Evolutionary conservation across 2,113 vertebrate species (phyloP), one percentile per base, ranked within the genome.

Genomic region (Isichthys henryi): DNA sequence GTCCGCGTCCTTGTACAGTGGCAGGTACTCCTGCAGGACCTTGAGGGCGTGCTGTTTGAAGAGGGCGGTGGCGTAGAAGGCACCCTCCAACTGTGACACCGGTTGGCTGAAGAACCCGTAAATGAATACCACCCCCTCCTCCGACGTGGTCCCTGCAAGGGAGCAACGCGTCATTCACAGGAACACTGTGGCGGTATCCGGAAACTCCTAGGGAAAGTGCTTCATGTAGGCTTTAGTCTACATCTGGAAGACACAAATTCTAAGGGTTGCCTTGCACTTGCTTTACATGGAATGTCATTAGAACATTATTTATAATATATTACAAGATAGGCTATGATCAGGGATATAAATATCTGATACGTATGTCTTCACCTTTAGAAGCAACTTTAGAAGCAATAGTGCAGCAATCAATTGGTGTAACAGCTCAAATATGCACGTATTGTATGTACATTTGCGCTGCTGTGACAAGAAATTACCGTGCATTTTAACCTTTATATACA

Each of bases 61-160:
- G 92, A 96, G 95, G 91, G 94, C 95, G 0, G 94, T 92, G 23
- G 93, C 91, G 91, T 95, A 96, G 35, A 95, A 92, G 0, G 91
- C 92, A 88, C 93, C 92, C 90, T 96, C 94, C 91, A 96, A 70
- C 0, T 90, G 85, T 4, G 95, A 96, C 46, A 96, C 94, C 0
- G 95, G 94, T 85, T 94, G 91, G 2, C 50, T 94, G 77, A 96
- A 96, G 83, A 94, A 89, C 0, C 93, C 93, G 0, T 94, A 95
- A 0, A 93, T 94, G 89, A 96, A 96, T 80, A 94, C 90, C 27
- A 96, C 95, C 0, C 94, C 95, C 62, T 96, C 96, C 35, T 96
- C 95, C 31, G 96, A 95, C 4, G 95, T 96, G 0, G 95, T 96
- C 58, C 96, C 96, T 96, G 91, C 39, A 90, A 50, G 80, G 17